Percentiles rank a stretch among this genome's conserved stretches.
These are phyloP conservation scores for Nerophis lumbriciformis DNA, from an alignment of 2,113 vertebrate species.

Conservation along the genomic window DNA sequence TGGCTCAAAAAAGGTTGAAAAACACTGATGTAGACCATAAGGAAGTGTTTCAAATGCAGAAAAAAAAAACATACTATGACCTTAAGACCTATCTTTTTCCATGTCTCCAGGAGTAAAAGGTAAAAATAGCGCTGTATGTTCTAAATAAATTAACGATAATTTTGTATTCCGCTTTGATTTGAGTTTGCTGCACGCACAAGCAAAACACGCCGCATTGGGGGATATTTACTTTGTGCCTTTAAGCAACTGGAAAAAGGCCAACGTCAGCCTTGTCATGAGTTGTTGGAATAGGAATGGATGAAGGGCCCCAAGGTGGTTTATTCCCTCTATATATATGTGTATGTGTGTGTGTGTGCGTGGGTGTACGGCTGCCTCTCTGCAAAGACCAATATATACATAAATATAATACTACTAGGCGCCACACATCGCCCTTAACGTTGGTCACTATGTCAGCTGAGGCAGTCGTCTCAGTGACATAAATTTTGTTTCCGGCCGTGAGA, in stretches of 20 bases:
- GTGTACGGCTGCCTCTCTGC: background rate
- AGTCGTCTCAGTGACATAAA: background rate
- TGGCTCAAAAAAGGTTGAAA: no score
- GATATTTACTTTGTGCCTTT: background rate
- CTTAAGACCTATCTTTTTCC: background rate
- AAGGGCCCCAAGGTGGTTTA: constrained; percentile 1
- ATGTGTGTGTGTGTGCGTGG: background rate
- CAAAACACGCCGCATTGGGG: background rate
- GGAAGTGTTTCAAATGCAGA: no score
- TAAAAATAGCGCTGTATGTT: background rate
- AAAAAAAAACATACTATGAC: no score
- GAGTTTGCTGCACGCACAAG: background rate
- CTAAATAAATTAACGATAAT: background rate
- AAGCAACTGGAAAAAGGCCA: constrained; percentile 4
- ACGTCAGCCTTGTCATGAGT: constrained; percentile 2
- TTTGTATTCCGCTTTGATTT: background rate
- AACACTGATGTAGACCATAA: no score
- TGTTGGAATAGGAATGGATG: constrained; percentile 3
- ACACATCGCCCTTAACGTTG: background rate
- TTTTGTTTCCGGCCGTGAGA: background rate
- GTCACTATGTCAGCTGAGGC: background rate
- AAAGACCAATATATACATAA: constrained; percentile 1
- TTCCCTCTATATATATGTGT: background rate
- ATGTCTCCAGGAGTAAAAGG: background rate
- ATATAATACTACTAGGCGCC: no score